Evolutionary conservation across 53 echinoderm and acorn worm genomes (phyloP), one percentile per base, ranked within the genome.

Genomic region (Echinometra lucunter): DNA sequence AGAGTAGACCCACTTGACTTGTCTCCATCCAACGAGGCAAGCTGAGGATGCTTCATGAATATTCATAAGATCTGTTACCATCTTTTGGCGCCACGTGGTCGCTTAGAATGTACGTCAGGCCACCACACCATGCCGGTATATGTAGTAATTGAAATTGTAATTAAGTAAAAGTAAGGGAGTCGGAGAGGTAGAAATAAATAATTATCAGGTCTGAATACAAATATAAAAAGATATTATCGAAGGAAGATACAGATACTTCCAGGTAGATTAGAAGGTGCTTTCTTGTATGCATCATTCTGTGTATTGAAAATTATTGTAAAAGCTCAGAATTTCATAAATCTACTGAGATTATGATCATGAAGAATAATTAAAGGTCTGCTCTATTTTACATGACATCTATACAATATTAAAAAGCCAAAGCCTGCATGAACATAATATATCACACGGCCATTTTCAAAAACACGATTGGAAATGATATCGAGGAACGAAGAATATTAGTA

Each of bases 41-140:
- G 89, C 19, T 92, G 92, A 92, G 6, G 92, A 92, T 92, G 74
- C 45, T 49, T 92, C 74, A 92, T 92, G 49, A 40, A 92, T 92
- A 92, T 92, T 92, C 92, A 92, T 92, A 72, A 92, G 92, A 72
- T 74, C 92, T 67, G 44, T 30, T 49, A 45, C 92, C 15, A 69
- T 47, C 44, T 69, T n/a, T 72, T 34, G 92, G 92, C 74, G 74
- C 92, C 92, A 92, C 55, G 92, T 92, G 92, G 74, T 53, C 74
- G 92, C 16, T 11, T 53, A 21, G 44, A 81, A 74, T n/a, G 74
- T 35, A 74, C 35, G 89, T 57, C 72, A 13, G 72, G 28, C 72
- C 32, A 63, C 25, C 63, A 63, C 7, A 63, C 63, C 1, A 63
- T 53, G 13, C 23, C 25, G 63, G 63, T 25, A 63, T 25, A 53